These are phyloP conservation scores for Bruchidius siliquastri DNA, from an alignment of 2,888 invertebrate species.

Conservation along the genomic window DNA sequence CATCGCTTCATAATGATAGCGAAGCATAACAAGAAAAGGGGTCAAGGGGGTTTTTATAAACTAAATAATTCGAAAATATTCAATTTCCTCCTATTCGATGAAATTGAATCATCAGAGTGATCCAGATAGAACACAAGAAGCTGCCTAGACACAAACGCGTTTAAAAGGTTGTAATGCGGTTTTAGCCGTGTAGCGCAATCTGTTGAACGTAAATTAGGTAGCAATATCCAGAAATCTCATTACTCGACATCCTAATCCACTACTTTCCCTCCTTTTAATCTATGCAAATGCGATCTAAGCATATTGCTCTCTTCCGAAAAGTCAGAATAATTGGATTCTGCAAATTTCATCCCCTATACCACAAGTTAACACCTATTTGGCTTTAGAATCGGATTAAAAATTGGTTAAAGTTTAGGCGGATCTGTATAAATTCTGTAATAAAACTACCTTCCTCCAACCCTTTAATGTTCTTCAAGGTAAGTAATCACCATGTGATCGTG, in stretches of 20 bases:
- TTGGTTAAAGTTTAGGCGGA: neutral
- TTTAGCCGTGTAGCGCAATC: neutral
- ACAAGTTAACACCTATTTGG: neutral
- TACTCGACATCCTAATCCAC: neutral
- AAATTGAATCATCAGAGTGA: too few species aligned
- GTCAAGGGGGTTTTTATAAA: too few species aligned
- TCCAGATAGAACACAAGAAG: too few species aligned
- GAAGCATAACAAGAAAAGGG: too few species aligned
- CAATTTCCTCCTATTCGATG: too few species aligned
- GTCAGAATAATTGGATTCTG: neutral
- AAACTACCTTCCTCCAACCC: neutral
- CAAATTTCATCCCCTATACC: neutral
- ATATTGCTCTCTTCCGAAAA: neutral
- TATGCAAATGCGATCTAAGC: neutral
- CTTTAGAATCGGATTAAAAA: neutral
- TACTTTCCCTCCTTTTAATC: neutral
- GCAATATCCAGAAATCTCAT: neutral
- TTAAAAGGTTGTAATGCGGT: too few species aligned
- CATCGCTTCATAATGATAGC: too few species aligned
- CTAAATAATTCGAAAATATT: too few species aligned
- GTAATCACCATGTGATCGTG: neutral
- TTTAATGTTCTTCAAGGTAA: neutral
- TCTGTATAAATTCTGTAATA: neutral
- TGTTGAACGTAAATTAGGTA: neutral
- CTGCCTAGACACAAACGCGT: too few species aligned